Conservation (phyloP, 2,113 vertebrate species). For the Abramis brama region DNA sequence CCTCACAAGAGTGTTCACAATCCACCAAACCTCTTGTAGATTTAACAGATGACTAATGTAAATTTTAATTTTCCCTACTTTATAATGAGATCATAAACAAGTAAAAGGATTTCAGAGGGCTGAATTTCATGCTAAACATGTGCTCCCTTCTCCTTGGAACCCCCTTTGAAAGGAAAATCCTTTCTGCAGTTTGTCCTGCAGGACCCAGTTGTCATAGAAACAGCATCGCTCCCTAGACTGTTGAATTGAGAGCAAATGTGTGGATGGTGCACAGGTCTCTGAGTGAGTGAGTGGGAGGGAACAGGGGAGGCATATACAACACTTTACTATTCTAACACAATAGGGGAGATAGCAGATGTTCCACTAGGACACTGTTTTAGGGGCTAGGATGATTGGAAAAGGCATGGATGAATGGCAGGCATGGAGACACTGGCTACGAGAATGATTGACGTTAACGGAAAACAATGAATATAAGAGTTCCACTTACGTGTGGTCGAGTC, state of each 20-base stretch:
- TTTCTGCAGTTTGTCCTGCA: slow-evolving; percentile 53
- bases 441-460: slow-evolving; percentile 16
- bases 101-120: not conserved
- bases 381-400: slow-evolving; percentile 24
- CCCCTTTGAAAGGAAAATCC: slow-evolving; percentile 52
- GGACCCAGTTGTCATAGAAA: slow-evolving; percentile 62
- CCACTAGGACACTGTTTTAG: not conserved
- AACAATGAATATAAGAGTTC: slow-evolving; percentile 34
- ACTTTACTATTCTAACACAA: slow-evolving; percentile 47
- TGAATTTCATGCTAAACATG: slow-evolving; percentile 42
- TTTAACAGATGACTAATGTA: not conserved
- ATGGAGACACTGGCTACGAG: not conserved
- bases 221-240: slow-evolving; percentile 51
- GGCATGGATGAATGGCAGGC: slow-evolving; percentile 3
- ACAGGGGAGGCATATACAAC: slow-evolving; percentile 44
- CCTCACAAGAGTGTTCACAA: not conserved
- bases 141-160: slow-evolving; percentile 33
- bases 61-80: not conserved
- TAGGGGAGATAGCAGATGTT: slow-evolving; percentile 31
- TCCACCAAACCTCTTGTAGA: not conserved
- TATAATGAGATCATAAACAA: not conserved
- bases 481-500: slow-evolving; percentile 44
- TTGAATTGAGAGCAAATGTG: slow-evolving; percentile 44
- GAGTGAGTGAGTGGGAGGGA: slow-evolving; percentile 41
- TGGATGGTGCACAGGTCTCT: slow-evolving; percentile 47